A percentile compares a stretch with the other conserved stretches of the same genome.
Evolutionary conservation across 2,113 vertebrate species (phyloP).

Genomic region (Kryptolebias marmoratus): DNA sequence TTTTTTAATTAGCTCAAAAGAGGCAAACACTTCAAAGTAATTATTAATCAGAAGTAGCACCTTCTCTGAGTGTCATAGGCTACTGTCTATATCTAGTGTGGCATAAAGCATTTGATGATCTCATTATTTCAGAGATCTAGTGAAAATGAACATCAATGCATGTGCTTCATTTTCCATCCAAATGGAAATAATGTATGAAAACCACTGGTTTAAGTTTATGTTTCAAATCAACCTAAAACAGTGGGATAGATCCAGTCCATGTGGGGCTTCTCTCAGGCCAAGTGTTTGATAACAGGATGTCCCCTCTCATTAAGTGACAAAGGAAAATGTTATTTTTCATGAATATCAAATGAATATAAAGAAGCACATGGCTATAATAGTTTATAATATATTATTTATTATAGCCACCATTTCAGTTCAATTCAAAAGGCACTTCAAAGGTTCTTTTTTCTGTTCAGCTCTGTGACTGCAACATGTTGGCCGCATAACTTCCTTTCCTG

Average conservation of each 20-base stretch:
- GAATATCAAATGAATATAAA: background rate
- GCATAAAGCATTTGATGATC: background rate
- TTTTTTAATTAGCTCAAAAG: too few species aligned
- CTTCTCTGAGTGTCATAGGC: too few species aligned
- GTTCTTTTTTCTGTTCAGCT: background rate
- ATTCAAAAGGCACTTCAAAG: conserved; percentile 1
- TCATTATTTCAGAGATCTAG: background rate
- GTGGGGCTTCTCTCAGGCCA: background rate
- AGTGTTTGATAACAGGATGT: background rate
- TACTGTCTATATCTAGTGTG: background rate
- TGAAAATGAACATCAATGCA: background rate
- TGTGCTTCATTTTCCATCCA: background rate
- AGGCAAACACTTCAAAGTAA: too few species aligned
- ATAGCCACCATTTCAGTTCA: background rate
- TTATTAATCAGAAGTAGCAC: too few species aligned
- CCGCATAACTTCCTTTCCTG: conserved; percentile 8
- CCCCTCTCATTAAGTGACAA: background rate
- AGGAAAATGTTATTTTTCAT: background rate
- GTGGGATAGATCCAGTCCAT: background rate
- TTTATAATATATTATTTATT: background rate
- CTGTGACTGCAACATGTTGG: background rate
- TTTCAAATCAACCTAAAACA: background rate
- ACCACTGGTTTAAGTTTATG: background rate
- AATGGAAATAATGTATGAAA: background rate
- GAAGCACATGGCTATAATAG: background rate